phyloP scores from a whole-genome alignment of 2,113 vertebrate species.

The Baryphthengus martii region DNA sequence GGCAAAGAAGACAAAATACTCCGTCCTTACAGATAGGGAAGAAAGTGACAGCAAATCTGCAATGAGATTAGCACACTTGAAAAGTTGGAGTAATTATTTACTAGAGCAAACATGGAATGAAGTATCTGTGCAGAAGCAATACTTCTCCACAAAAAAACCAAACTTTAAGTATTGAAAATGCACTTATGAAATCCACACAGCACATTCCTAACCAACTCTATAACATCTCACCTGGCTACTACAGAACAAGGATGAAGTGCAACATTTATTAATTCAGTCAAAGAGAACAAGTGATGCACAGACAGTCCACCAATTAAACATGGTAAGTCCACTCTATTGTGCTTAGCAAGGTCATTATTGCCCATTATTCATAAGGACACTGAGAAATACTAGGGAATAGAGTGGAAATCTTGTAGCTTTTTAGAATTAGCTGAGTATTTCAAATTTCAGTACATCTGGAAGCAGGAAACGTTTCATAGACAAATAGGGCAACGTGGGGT shows the following conservation, averaged over 20 bases:
- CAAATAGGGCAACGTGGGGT: neutral
- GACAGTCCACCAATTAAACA: neutral
- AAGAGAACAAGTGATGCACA: neutral
- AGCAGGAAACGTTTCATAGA: neutral
- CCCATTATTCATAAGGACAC: neutral
- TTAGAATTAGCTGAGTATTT: neutral
- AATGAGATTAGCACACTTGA: neutral
- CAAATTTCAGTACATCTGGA: neutral
- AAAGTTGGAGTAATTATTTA: neutral
- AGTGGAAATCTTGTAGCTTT: neutral
- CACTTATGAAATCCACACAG: rapidly evolving
- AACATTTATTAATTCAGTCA: neutral
- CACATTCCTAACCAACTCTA: neutral
- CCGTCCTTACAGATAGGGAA: neutral
- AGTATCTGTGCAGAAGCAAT: neutral
- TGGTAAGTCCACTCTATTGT: neutral
- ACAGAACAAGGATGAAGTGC: neutral
- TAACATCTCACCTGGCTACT: neutral
- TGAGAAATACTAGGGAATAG: neutral
- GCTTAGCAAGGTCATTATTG: neutral
- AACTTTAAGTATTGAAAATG: neutral
- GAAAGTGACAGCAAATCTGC: neutral
- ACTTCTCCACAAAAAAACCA: neutral
- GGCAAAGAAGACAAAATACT: neutral
- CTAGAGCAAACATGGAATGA: neutral